phyloP scores from a whole-genome alignment of 2,113 vertebrate species.

The Oreochromis spilurus region DNA sequence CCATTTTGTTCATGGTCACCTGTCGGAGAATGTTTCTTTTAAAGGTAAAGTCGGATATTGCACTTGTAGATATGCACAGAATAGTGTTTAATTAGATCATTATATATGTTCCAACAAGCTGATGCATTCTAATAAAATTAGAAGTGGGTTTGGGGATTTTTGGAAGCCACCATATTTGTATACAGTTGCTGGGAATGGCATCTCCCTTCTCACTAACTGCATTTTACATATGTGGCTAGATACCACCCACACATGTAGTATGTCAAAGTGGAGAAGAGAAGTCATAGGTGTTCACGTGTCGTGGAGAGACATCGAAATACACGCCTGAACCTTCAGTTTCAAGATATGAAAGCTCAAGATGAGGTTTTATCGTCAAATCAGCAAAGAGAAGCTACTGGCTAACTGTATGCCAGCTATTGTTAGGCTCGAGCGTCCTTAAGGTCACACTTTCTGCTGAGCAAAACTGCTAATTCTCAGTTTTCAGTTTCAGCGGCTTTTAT shows the following conservation, averaged over 20 bases:
- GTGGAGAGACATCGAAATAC: not conserved
- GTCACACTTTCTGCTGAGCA: not conserved
- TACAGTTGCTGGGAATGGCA: not conserved
- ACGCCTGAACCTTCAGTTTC: not conserved
- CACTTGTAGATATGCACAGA: not conserved
- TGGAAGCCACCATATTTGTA: fast-evolving
- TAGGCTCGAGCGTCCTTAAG: fast-evolving
- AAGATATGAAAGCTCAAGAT: not conserved
- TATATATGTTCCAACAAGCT: not conserved
- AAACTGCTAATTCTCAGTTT: not conserved
- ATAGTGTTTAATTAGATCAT: not conserved
- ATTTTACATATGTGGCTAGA: not conserved
- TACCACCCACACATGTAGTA: not conserved
- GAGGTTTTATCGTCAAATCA: fast-evolving
- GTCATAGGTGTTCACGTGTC: not conserved
- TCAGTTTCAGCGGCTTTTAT: not conserved
- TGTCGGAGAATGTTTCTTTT: not conserved
- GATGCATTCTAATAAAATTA: fast-evolving
- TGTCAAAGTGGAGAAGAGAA: not conserved
- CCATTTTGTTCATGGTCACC: not conserved
- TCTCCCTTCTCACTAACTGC: not conserved
- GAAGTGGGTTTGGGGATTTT: not conserved
- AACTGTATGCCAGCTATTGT: not conserved
- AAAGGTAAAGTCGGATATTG: not conserved
- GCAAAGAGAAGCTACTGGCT: not conserved